Base-by-base conservation (phyloP, 2,113 vertebrate genomes). In the Ailuropoda melanoleuca region DNA sequence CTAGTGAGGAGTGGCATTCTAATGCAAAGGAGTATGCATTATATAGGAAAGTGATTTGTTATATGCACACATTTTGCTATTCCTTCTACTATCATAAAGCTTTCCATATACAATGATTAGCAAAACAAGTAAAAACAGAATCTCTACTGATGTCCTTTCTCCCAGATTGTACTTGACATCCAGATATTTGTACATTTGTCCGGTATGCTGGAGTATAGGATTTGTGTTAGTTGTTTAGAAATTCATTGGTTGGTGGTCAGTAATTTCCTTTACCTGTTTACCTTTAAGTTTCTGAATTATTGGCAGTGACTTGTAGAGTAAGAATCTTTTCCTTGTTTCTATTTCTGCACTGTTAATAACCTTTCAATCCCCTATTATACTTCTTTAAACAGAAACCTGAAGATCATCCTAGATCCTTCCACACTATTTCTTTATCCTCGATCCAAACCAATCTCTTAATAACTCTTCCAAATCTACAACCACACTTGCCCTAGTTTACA, bases 11-110 rank as follows among this genome's bases (percentile, higher is more conserved):
- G 21, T 58, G 11, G 1, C 8, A 85, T 74, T 78, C 13, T 56
- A 78, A 82, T 89, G 15, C 6, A 8, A 6, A 88, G 17, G 37
- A 8, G 3, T 37, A 31, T 75, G 11, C 34, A 39, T 81, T 56
- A 88, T 43, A 85, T 19, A 77, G 84, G 29, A 86, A 88, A 97
- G 3, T 72, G 34, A 91, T 66, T 48, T 91, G 43, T 77, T 96
- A 82, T 55, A 77, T 23, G 34, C 1, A 74, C 0, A 53, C 6
- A 82, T 82, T 96, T 88, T 82, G 2, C 50, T 85, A 18, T 50
- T 93, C 24, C 17, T 95, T 93, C 26, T 8, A 74, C n/a, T 60
- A 62, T 89, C 26, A 85, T 72, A 88, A 96, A 77, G 3, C 15
- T 88, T 64, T 43, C 26, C 50, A 58, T 43, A 58, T 18, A 77